These are phyloP conservation scores for Drosophila leontia DNA, from an alignment of 1,140 invertebrate genomes.

Conservation along the genomic window DNA sequence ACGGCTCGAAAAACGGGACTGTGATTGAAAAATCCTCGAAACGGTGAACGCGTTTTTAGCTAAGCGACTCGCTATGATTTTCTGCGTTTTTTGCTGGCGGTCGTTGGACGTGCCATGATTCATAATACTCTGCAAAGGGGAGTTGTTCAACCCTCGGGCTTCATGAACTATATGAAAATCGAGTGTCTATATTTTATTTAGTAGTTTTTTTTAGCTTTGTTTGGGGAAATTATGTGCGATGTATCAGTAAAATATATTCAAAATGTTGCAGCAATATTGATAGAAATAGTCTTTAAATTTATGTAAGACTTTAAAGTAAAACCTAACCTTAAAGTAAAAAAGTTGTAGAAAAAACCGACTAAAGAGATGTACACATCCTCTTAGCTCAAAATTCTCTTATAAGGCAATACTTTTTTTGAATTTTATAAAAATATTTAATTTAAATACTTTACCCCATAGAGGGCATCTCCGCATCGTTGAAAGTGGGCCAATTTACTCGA, in stretches of 20 bases:
- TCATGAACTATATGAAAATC: slow-evolving; percentile 1
- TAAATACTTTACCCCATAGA: not conserved
- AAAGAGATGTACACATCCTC: too few species aligned
- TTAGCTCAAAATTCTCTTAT: too few species aligned
- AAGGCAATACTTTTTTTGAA: too few species aligned
- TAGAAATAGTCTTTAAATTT: too few species aligned
- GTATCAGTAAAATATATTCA: not conserved
- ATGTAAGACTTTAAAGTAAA: too few species aligned
- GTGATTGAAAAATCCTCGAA: slow-evolving; percentile 51
- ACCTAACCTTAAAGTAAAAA: too few species aligned
- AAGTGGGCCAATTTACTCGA: slow-evolving; percentile 29
- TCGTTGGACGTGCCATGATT: slow-evolving; percentile 44
- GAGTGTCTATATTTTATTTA: not conserved
- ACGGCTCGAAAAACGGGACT: slow-evolving; percentile 33
- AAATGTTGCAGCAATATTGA: too few species aligned
- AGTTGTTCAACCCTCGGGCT: not conserved
- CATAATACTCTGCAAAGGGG: slow-evolving; percentile 29
- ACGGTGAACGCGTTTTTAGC: slow-evolving; percentile 27
- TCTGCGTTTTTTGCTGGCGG: slow-evolving; percentile 10
- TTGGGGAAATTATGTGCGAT: not conserved
- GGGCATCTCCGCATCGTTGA: slow-evolving; percentile 28
- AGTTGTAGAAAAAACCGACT: too few species aligned
- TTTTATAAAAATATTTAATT: not conserved
- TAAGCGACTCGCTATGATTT: slow-evolving; percentile 45
- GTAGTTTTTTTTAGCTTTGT: not conserved